These are phyloP conservation scores for Oreamnos americanus DNA, from an alignment of 2,113 vertebrate genomes.

Conservation along the genomic window DNA sequence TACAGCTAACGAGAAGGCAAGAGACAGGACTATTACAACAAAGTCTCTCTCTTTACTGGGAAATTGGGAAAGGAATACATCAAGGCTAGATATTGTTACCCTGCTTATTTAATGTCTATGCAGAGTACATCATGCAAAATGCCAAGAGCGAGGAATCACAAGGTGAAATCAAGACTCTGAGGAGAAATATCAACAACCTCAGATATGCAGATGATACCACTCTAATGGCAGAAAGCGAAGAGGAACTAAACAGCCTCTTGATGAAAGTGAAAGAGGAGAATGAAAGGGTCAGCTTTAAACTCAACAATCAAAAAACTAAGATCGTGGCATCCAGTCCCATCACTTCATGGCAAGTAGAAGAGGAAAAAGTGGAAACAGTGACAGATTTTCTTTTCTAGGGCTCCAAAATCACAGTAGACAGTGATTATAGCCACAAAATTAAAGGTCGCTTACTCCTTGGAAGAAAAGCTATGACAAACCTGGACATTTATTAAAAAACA, in stretches of 20 bases:
- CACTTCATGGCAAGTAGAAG: neutral
- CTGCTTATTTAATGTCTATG: neutral
- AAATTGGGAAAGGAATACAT: neutral
- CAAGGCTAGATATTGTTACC: neutral
- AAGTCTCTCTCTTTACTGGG: neutral
- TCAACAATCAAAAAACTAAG: neutral
- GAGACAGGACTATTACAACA: neutral
- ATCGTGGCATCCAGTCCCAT: neutral
- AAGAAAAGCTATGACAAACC: neutral
- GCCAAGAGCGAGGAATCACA: neutral
- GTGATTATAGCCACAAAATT: neutral
- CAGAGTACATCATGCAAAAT: neutral
- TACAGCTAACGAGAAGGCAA: neutral
- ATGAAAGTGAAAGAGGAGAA: neutral
- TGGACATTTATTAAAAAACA: neutral
- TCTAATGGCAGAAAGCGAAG: neutral
- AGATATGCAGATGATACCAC: neutral
- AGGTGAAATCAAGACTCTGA: neutral
- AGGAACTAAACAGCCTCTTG: neutral
- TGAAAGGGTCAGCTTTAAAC: neutral
- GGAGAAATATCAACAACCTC: neutral
- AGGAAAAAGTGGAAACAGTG: neutral
- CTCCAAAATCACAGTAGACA: neutral
- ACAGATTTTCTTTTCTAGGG: neutral
- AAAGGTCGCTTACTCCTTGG: neutral